Evolutionary conservation across 2,113 vertebrate species (phyloP).

Genomic region (Xyliphius kryptos): DNA sequence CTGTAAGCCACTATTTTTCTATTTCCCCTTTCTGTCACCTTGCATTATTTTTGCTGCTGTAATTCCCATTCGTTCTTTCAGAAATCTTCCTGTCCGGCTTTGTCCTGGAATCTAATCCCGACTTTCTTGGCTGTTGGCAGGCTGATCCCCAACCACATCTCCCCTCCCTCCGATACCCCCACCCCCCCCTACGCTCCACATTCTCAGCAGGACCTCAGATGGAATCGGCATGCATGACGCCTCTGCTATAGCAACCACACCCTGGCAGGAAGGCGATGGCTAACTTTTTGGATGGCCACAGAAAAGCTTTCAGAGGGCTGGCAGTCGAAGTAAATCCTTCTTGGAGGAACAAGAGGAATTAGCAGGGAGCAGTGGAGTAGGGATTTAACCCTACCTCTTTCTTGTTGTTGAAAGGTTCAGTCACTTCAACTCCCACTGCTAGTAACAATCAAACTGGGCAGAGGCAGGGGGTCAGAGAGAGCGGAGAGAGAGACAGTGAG

Average conservation of each 20-base stretch:
- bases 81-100: constrained; percentile 87
- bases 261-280: constrained; percentile 83
- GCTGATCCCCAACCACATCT: too few relatives aligned
- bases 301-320: constrained; percentile 81
- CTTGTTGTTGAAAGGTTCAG: constrained; percentile 82
- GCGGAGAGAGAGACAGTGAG: constrained; percentile 35
- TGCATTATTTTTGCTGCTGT: constrained; percentile 90
- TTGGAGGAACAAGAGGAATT: constrained; percentile 92
- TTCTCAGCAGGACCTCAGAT: constrained; percentile 74
- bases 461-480: constrained; percentile 26
- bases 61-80: constrained; percentile 88
- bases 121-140: constrained; percentile 74
- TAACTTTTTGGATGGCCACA: constrained; percentile 77
- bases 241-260: constrained; percentile 90
- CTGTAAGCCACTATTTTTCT: constrained; percentile 87
- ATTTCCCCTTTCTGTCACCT: constrained; percentile 90
- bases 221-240: constrained; percentile 83
- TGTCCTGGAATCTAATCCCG: constrained; percentile 81
- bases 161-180: too few relatives aligned
- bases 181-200: constrained; percentile 59
- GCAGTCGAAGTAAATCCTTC: constrained; percentile 90
- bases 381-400: constrained; percentile 85
- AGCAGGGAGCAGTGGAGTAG: constrained; percentile 82
- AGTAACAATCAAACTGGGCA: constrained; percentile 81
- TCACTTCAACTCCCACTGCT: constrained; percentile 84